Evolutionary conservation across 2,797 vertebrate genomes (phyloP).

Genomic region (Argya squamiceps): DNA sequence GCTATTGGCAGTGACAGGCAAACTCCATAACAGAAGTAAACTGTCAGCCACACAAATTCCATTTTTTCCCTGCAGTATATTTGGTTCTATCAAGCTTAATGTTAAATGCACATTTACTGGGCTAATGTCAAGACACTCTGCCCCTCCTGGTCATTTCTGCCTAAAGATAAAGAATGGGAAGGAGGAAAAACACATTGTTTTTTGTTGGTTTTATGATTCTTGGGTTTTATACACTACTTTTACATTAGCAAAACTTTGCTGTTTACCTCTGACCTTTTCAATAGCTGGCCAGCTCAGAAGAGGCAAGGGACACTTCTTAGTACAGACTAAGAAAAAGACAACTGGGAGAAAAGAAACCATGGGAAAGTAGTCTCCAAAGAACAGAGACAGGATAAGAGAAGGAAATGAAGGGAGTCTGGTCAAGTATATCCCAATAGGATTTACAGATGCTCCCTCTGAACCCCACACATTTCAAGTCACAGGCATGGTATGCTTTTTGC

Average conservation of each 20-base stretch:
- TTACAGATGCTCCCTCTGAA: neutral
- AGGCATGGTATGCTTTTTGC: neutral
- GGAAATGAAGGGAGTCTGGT: neutral
- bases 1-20: neutral
- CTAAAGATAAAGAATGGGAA: neutral
- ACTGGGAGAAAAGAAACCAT: neutral
- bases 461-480: neutral
- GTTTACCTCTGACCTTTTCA: neutral
- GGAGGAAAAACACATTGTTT: neutral
- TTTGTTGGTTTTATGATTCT: neutral
- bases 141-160: neutral
- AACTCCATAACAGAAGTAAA: neutral
- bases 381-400: neutral
- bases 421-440: neutral
- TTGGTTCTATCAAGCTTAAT: neutral
- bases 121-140: neutral
- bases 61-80: neutral
- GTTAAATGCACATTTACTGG: neutral
- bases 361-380: neutral
- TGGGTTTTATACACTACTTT: neutral
- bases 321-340: neutral
- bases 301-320: neutral
- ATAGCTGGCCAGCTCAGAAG: neutral
- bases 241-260: neutral
- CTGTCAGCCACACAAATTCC: neutral